These are phyloP conservation scores for Calonectris borealis DNA, from an alignment of 2,113 vertebrate genomes.

Conservation along the genomic window DNA sequence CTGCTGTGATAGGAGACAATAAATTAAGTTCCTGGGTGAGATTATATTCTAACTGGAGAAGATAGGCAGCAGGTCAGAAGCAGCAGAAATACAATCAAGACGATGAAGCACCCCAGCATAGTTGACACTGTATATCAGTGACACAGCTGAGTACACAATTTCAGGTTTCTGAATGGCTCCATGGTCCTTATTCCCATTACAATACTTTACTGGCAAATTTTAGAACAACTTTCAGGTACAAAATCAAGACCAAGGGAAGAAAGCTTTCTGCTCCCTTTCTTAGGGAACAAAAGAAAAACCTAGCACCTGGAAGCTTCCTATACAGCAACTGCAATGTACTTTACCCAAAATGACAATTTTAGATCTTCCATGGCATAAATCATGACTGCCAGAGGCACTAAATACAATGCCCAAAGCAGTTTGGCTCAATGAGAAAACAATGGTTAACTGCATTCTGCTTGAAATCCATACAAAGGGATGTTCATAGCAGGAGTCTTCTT, in stretches of 20 bases:
- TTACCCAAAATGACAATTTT: background rate
- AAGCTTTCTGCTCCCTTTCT: background rate
- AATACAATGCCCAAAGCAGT: background rate
- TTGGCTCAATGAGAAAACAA: background rate
- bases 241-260: background rate
- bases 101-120: background rate
- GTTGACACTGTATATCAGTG: accelerated
- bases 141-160: background rate
- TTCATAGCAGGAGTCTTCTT: background rate
- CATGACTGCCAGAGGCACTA: background rate
- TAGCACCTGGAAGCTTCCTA: background rate
- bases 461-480: background rate
- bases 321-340: background rate
- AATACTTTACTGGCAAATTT: background rate
- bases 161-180: background rate
- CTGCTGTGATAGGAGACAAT: background rate
- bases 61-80: background rate
- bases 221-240: background rate
- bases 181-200: background rate
- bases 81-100: background rate
- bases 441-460: background rate
- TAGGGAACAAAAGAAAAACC: background rate
- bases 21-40: background rate
- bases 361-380: background rate
- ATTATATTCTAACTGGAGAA: background rate